Conservation (phyloP, 2,888 invertebrate species). For the Melipona beecheii region DNA sequence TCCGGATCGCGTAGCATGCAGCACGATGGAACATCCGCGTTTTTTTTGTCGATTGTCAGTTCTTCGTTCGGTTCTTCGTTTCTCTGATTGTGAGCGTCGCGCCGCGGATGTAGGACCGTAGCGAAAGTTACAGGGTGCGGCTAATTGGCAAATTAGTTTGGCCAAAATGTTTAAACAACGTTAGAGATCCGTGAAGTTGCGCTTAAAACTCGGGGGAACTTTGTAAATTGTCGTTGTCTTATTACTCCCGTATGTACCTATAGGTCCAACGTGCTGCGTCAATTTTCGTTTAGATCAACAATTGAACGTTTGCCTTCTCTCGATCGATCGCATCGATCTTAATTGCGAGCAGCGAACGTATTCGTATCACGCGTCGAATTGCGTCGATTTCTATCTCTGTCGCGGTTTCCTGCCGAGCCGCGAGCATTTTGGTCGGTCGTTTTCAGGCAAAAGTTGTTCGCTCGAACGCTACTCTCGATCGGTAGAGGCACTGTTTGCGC, state of each 20-base stretch:
- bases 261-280: background rate
- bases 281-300: background rate
- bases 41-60: background rate
- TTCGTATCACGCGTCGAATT: constrained; percentile 1
- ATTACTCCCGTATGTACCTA: background rate
- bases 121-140: background rate
- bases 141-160: background rate
- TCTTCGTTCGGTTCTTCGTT: background rate
- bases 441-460: constrained; percentile 11
- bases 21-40: background rate
- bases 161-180: background rate
- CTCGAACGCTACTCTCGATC: constrained; percentile 40
- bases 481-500: constrained; percentile 28
- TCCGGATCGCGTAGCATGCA: too few relatives aligned
- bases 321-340: constrained; percentile 17
- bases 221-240: background rate
- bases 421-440: constrained; percentile 5
- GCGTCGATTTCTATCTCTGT: constrained; percentile 3
- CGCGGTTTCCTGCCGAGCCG: background rate
- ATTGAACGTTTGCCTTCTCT: background rate
- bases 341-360: background rate
- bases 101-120: background rate
- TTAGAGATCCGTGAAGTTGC: background rate
- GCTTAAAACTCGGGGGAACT: background rate
- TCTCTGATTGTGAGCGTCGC: background rate